phyloP scores from a whole-genome alignment of 2,113 vertebrate species.

The Chloropsis cyanopogon region DNA sequence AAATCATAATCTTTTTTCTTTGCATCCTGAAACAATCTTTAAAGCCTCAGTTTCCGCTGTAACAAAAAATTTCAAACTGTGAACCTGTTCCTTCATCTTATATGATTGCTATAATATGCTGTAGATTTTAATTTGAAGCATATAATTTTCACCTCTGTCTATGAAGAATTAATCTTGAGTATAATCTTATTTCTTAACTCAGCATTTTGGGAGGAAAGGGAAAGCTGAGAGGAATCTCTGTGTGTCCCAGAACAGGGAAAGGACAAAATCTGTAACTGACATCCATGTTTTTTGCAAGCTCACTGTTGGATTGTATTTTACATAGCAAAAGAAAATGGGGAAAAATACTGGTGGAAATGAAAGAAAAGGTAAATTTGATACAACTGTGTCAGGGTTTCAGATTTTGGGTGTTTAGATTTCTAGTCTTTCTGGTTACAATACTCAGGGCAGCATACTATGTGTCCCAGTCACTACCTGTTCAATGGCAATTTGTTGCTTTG shows the following conservation, averaged over 20 bases:
- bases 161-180: neutral
- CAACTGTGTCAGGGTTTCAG: fast-evolving
- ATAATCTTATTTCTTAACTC: neutral
- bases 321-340: neutral
- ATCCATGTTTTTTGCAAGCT: neutral
- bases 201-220: neutral
- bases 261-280: neutral
- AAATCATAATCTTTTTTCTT: fast-evolving
- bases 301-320: neutral
- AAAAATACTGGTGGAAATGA: neutral
- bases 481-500: neutral
- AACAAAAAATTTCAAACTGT: neutral
- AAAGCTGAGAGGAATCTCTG: neutral
- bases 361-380: neutral
- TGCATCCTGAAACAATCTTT: neutral
- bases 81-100: neutral
- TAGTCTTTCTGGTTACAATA: neutral
- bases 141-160: neutral
- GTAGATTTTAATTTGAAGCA: neutral
- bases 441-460: fast-evolving
- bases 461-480: neutral
- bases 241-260: neutral
- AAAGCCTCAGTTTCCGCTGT: neutral
- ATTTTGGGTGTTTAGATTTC: neutral
- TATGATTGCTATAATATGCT: neutral